Base-by-base conservation (phyloP, 2,113 vertebrate species). In the Narcine bancroftii region DNA sequence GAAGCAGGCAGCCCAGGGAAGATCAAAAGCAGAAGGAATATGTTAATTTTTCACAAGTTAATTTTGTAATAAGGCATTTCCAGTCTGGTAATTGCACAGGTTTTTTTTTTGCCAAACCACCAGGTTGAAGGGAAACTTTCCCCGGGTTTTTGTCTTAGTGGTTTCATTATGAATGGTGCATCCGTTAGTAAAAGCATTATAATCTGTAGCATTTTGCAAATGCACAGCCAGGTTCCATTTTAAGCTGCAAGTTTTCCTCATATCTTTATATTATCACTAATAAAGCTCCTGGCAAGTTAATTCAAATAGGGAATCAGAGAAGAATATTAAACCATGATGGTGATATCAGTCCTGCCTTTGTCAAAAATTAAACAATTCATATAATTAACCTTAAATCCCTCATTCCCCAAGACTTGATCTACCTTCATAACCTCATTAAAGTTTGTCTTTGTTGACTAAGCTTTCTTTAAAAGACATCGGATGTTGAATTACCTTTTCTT, bases 91-190 rank as follows among this genome's bases (percentile, higher is more conserved):
- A 91, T 45, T 6, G 89, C 65, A 33, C 89, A 91, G 89, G 89
- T 91, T 91, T 91, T 91, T 89, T 77, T 91, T 91, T 91, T 45
- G 42, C 39, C 89, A 69, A 91, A 91, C 89, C 89, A 91, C 89
- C 63, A 91, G 89, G 89, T 91, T 91, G 39, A 91, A 91, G 69
- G 89, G 89, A 91, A 91, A 91, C 89, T 91, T 91, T 91, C 89
- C 89, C 89, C 89, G 42, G 89, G 89, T 69, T 69, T 45, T 91
- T 69, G 89, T 39, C 63, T 47, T n/a, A 13, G 24, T 69, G 42
- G 89, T 91, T 91, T 91, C 63, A 69, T 69, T 91, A 69, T 91
- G 89, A 91, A 19, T 91, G 65, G 26, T 33, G 65, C 42, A 45
- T 91, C 89, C 42, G 65, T 69, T 69, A 91, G 89, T 91, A 69